Evolutionary conservation across 2,888 invertebrate genomes (phyloP), one percentile per base, ranked within the genome.

Genomic region (Lycophotia porphyrea): DNA sequence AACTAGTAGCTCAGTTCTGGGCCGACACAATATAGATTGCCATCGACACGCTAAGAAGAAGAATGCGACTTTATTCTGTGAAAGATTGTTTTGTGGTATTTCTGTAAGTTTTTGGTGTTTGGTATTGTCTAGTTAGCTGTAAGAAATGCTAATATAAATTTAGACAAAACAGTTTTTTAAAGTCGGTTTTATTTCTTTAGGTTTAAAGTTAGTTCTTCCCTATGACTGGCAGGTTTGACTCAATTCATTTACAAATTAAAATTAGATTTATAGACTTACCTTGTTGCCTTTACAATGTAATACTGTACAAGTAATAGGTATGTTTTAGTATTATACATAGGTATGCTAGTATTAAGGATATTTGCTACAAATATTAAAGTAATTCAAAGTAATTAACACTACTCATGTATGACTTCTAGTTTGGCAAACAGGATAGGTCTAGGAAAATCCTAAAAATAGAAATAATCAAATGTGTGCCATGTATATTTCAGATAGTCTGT

Each of bases 391-490:
- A 1, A 9, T n/a, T 52, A 44, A 52, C 31, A 36, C 13, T 0
- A 24, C 15, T 3, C 34, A 42, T 42, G 15, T 5, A 80, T 24
- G 8, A 34, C 18, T 1, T 15, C 80, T 78, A 78, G 74, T 80
- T 78, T 65, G 55, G 64, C 39, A 36, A 78, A 80, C 27, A 52
- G 78, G 81, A 78, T 36, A 78, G 49, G 42, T 60, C 78, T 78
- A 80, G 49, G 42, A 65, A 78, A 78, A 78, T 65, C 44, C 74
- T 60, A 80, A 60, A 72, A 65, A 80, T 80, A 80, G 24, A 49
- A 36, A 42, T 44, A 52, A 60, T 60, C 13, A 44, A 65, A 47
- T 76, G 24, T 34, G 13, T 18, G 13, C 18, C 24, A 15, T 18
- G n/a, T n/a, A 7, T 63, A n/a, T n/a, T 39, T 8, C n/a, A 39